Base-by-base conservation (phyloP, 2,888 invertebrate species). In the Lycophotia porphyrea region DNA sequence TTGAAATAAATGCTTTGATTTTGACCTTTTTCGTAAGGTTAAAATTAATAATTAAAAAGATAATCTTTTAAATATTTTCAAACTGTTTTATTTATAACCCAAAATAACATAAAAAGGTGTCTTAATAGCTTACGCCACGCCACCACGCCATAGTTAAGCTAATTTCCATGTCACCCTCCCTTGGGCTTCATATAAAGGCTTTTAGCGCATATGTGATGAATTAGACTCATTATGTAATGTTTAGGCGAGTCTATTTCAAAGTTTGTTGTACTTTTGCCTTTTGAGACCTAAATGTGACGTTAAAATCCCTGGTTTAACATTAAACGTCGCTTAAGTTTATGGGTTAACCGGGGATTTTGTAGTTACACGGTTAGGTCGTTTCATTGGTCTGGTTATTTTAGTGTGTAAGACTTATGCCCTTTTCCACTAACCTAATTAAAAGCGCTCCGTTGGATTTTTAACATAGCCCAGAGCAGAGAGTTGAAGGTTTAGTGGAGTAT, bases 131-230 rank as follows among this genome's bases (percentile, higher is more conserved):
- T 66, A 39, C 39, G 39, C 39, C 39, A 39, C 11, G 39, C 36
- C 0, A 15, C 21, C 71, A 72, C 58, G 13, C 21, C 49, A 66
- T 70, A 24, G 34, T 24, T 34, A 71, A 77, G 24, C 15, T 74
- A 65, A 86, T 69, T 82, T 78, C n/a, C 78, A 69, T 82, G 86
- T 74, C 1, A 7, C 18, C 1, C 2, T 52, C 78, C 65, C 86
- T 42, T 63, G 73, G 71, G 74, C 0, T 31, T 39, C 31, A 63
- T 72, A 52, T 75, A 31, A 72, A 65, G 8, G 86, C 85, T 85
- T 85, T 85, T 85, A 85, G 74, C 42, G 36, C 52, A 67, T 52
- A 78, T 63, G n/a, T 80, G 63, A 83, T 61, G 72, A 71, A 74
- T 74, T 36, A 75, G 18, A 55, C 63, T 58, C 39, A 42, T 77